Evolutionary conservation across 1,140 invertebrate species (phyloP).

Genomic region (Drosophila ambigua): DNA sequence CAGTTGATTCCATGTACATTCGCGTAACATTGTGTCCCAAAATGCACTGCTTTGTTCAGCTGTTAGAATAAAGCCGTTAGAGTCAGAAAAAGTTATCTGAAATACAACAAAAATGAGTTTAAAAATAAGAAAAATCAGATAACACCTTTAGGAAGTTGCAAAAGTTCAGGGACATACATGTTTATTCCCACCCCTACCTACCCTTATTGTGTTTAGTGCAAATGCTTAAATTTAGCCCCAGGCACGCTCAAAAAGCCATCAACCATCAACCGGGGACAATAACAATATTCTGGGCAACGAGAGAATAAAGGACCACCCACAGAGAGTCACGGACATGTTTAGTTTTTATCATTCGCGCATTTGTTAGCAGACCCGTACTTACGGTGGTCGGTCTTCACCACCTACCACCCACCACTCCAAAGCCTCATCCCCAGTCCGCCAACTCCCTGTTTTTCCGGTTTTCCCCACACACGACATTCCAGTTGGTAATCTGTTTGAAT

Average conservation of each 20-base stretch:
- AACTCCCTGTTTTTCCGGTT: no score
- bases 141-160: no score
- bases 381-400: neutral
- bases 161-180: neutral
- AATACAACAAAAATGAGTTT: no score
- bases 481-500: conserved; percentile 46
- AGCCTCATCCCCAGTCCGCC: neutral
- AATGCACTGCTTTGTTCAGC: conserved; percentile 12
- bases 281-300: conserved; percentile 18
- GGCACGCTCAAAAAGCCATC: conserved; percentile 37
- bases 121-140: no score
- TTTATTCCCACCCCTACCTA: no score
- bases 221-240: conserved; percentile 47
- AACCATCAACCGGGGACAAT: conserved; percentile 14
- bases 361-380: conserved; percentile 44
- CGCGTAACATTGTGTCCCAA: conserved; percentile 25
- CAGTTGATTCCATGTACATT: neutral
- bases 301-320: conserved; percentile 32
- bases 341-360: conserved; percentile 64
- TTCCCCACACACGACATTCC: conserved; percentile 23
- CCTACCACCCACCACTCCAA: neutral
- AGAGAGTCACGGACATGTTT: conserved; percentile 48
- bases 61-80: neutral
- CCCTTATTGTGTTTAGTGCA: conserved; percentile 15
- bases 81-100: no score